Evolutionary conservation across 2,797 vertebrate genomes (phyloP), one percentile per base, ranked within the genome.

Genomic region (Myoxocephalus aenaeus): DNA sequence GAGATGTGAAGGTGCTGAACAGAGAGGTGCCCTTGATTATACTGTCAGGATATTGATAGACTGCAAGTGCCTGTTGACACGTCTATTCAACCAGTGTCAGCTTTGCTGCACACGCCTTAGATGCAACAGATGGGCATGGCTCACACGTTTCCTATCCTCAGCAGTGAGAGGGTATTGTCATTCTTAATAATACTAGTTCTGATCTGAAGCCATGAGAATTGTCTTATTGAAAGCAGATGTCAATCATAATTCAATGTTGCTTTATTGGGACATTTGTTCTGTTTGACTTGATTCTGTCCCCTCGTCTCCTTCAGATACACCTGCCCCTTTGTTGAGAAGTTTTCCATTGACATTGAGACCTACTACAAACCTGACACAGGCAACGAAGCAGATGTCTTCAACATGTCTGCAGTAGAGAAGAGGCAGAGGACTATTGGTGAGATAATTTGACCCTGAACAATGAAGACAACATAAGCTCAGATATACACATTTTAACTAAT

Each of bases 271-370:
- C 34, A 13, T 20, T 65, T 48, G 27, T 48, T 78, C 4, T 14
- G 5, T 69, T 70, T 73, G 7, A 32, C n/a, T 76, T 42, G 1
- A 56, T 80, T 40, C 36, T 29, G 5, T 61, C 46, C 1, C 48
- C 9, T 65, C 40, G 20, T 75, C 17, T 76, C 65, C 50, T 79
- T 46, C 95, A 99, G 98, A 89, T 99, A 99, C 90, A 99, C 98
- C 0, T 99, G 98, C 85, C 98, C 98, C 57, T 99, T 99, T 77
- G 98, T 99, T 87, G 98, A 99, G 93, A 99, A 99, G 88, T 99
- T 99, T 93, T 99, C 98, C 79, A 99, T 99, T 48, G 98, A 99
- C 90, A 99, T 99, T 13, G 98, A 99, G 91, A 99, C 98, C 0
- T 97, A 97, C 93, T 99, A 99, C 90, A 97, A 97, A 92, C 93